Base-by-base conservation (phyloP, 2,797 vertebrate species). In the Epinephelus coioides region DNA sequence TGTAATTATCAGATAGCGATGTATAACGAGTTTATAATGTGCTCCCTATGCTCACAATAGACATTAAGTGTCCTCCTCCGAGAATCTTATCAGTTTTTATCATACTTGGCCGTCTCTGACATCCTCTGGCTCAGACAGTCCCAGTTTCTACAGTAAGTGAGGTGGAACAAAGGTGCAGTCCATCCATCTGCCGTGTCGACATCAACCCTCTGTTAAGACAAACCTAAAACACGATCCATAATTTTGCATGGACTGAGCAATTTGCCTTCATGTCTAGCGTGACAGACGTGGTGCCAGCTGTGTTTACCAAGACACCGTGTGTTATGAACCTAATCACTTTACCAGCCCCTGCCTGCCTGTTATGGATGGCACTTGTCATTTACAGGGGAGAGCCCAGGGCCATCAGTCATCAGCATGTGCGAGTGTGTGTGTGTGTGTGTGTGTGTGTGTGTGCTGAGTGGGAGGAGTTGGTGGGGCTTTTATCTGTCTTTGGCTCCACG, bases 321-420 rank as follows among this genome's bases (percentile, higher is more conserved):
- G 90, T 91, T 93, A 92, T 87, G 85, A 90, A 91, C 71, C 15
- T 94, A 95, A 95, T 94, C 91, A 88, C 92, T 95, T 95, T 91
- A 94, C 86, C 82, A 88, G 83, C 87, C 88, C 85, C 81, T 76
- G 89, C 82, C 86, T 90, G 89, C 71, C 89, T 83, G 90, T 93
- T 95, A 92, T 94, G 89, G 91, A 95, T 94, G 92, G 84, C 87
- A 91, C 89, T 95, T 95, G 94, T 94, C 92, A 94, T 89, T 92
- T 93, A 90, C 83, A 84, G 82, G 86, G 79, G 76, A 79, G 85
- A 85, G 89, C 92, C 89, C 73, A 57, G 63, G 88, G 93, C 89
- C 73, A 94, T 94, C 91, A 89, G 89, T 93, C 90, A 91, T 85
- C 70, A 73, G 19, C 49, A 50, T 74, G 84, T 79, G 69, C 38